Percentiles rank a stretch among this genome's conserved stretches.
phyloP scores from a whole-genome alignment of 2,797 vertebrate species.

The Vultur gryphus region DNA sequence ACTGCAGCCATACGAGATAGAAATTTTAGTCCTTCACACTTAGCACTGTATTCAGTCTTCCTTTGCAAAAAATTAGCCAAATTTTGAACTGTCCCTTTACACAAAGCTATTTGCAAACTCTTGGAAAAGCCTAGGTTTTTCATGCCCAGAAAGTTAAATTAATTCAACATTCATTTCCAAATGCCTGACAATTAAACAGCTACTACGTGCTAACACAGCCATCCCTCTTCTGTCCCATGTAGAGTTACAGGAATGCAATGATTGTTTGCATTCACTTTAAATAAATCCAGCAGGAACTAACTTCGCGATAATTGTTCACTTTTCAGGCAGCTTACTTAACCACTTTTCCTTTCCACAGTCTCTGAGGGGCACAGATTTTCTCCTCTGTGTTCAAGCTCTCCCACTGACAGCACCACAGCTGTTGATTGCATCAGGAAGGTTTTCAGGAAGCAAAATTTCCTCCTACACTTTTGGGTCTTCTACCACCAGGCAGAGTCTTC shows the following conservation, averaged over 20 bases:
- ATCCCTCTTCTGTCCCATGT: background rate
- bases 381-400: background rate
- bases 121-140: background rate
- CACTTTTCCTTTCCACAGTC: background rate
- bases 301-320: background rate
- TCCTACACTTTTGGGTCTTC: background rate
- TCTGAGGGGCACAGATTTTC: background rate
- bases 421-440: background rate
- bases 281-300: background rate
- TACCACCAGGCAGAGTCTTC: background rate
- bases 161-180: background rate
- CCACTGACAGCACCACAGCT: background rate
- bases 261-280: background rate
- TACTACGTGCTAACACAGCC: background rate
- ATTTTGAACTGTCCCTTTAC: background rate
- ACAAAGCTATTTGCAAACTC: background rate
- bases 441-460: background rate
- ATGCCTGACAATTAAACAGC: background rate
- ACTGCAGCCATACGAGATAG: accelerated
- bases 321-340: background rate
- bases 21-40: background rate
- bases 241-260: background rate
- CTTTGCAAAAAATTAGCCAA: background rate
- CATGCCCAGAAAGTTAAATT: background rate
- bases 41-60: background rate